Percentiles rank a stretch among this genome's conserved stretches.
Evolutionary conservation across 2,113 vertebrate species (phyloP).

Genomic region (Lycaon pictus): DNA sequence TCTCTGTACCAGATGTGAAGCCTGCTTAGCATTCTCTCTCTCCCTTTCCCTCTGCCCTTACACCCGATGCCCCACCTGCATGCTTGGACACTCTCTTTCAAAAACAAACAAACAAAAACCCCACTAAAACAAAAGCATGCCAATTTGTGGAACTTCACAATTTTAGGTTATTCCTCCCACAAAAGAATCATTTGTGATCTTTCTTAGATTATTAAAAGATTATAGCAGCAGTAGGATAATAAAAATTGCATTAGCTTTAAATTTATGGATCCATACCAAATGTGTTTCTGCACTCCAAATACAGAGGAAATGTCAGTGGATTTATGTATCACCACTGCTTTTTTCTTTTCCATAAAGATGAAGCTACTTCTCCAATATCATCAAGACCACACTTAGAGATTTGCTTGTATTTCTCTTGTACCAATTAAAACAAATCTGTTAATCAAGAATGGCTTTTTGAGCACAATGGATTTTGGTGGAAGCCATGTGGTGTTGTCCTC

Average conservation of each 20-base stretch:
- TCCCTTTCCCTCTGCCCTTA: neutral
- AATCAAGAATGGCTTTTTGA: neutral
- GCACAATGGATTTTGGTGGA: neutral
- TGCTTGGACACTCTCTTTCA: neutral
- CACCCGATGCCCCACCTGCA: too few relatives aligned
- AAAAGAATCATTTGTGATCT: neutral
- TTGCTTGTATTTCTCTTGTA: neutral
- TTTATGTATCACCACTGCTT: neutral
- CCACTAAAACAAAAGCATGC: neutral
- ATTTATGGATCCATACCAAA: neutral
- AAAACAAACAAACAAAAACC: neutral
- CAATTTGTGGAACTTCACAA: neutral
- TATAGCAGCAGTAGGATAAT: neutral
- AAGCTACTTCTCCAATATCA: neutral
- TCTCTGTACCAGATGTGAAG: rapidly evolving
- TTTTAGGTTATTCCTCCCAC: neutral
- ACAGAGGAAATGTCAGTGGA: neutral
- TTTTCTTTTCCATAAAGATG: neutral
- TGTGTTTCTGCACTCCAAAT: neutral
- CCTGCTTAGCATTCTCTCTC: neutral
- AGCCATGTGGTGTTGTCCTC: rapidly evolving
- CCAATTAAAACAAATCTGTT: neutral
- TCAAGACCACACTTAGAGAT: neutral
- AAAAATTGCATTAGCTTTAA: neutral
- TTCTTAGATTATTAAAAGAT: neutral